phyloP scores from a whole-genome alignment of 2,888 invertebrate genomes.

The Galerucella pusilla region DNA sequence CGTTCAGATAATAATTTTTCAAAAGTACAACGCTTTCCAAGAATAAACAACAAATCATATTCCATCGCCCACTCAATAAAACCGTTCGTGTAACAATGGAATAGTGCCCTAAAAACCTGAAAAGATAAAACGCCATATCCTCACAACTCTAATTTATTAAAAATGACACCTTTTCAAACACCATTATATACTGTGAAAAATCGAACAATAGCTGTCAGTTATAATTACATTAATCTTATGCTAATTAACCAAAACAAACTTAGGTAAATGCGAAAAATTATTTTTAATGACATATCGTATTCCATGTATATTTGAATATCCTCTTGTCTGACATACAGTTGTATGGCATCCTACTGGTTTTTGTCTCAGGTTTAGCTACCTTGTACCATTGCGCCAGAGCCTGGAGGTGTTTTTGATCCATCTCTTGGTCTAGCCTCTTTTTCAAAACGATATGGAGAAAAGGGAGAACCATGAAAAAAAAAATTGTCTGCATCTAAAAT shows the following conservation, averaged over 20 bases:
- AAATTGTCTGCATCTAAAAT: no score
- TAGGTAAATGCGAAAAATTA: not conserved
- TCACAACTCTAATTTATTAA: not conserved
- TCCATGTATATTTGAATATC: no score
- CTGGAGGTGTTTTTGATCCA: no score
- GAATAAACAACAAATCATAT: not conserved
- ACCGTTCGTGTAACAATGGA: not conserved
- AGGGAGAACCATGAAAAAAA: no score
- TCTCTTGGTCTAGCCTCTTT: no score
- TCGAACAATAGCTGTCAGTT: constrained; percentile 3
- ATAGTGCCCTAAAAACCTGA: not conserved
- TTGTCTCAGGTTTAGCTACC: no score
- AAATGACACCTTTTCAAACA: not conserved
- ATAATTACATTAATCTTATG: not conserved
- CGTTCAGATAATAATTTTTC: not conserved
- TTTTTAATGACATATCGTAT: no score
- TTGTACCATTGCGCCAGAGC: no score
- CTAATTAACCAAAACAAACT: not conserved
- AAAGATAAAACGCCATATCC: not conserved
- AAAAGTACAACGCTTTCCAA: not conserved
- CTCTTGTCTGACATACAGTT: no score
- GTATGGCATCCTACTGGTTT: no score
- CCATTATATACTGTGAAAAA: not conserved
- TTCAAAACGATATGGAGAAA: no score
- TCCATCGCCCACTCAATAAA: not conserved